phyloP scores from a whole-genome alignment of 2,113 vertebrate species.

The Donacobius atricapilla region DNA sequence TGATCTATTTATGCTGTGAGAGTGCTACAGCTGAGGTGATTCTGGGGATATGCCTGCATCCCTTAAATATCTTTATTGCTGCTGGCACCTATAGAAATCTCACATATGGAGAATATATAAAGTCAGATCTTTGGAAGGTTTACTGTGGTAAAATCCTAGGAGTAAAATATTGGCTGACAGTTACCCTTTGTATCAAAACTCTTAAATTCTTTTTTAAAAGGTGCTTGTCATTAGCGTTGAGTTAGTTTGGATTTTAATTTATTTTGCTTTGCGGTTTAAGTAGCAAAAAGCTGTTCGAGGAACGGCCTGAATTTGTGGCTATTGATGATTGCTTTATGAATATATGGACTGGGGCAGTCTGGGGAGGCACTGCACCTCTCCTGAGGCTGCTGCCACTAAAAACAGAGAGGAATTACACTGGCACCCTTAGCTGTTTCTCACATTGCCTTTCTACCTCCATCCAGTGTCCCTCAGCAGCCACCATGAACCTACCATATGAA shows the following conservation, averaged over 20 bases:
- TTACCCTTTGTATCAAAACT: background rate
- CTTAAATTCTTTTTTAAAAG: background rate
- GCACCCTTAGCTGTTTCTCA: background rate
- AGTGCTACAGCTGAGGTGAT: background rate
- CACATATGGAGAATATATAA: background rate
- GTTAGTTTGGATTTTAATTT: background rate
- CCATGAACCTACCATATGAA: fast-evolving
- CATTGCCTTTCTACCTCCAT: background rate
- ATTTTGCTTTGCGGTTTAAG: background rate
- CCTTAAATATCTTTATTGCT: background rate
- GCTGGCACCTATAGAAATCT: background rate
- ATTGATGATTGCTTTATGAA: background rate
- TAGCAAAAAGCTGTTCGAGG: background rate
- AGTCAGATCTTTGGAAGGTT: background rate
- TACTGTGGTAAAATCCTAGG: background rate
- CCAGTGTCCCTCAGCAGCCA: background rate
- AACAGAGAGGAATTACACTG: background rate
- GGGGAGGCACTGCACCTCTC: background rate
- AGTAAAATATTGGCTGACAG: background rate
- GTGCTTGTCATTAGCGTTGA: background rate
- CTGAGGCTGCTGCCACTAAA: background rate
- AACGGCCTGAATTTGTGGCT: background rate
- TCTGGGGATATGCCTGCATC: background rate
- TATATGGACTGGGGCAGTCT: background rate
- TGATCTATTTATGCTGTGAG: background rate